A percentile compares a stretch with the other conserved stretches of the same genome.
These are phyloP conservation scores for Argyresthia albistria DNA, from an alignment of 2,888 invertebrate genomes.

Conservation along the genomic window DNA sequence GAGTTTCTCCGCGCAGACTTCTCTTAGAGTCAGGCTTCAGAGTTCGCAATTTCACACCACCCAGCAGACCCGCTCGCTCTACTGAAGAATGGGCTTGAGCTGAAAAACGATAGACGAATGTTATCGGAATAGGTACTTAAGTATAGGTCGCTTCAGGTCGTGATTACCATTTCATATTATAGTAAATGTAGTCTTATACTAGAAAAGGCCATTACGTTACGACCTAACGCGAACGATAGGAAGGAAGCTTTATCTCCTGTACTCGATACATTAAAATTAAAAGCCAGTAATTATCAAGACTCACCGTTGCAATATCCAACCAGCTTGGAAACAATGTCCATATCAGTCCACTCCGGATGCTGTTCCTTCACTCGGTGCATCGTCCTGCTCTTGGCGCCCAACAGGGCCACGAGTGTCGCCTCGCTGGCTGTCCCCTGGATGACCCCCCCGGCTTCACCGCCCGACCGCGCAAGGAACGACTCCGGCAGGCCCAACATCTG, in stretches of 20 bases:
- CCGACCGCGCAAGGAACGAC: conserved; percentile 86
- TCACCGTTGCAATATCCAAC: conserved; percentile 90
- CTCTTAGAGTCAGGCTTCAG: conserved; percentile 82
- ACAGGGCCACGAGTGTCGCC: conserved; percentile 90
- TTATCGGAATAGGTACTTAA: not conserved
- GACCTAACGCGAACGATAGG: too few relatives aligned
- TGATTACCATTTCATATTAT: too few relatives aligned
- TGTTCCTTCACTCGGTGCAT: conserved; percentile 77
- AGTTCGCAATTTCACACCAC: conserved; percentile 85
- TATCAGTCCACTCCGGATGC: conserved; percentile 83
- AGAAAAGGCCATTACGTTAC: too few relatives aligned
- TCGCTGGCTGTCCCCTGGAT: conserved; percentile 97
- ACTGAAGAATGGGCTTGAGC: conserved; percentile 95
- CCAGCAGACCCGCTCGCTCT: conserved; percentile 91
- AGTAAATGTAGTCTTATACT: too few relatives aligned
- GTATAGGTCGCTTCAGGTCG: too few relatives aligned
- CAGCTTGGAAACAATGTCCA: conserved; percentile 81
- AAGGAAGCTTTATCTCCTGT: too few relatives aligned
- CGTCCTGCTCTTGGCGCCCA: conserved; percentile 89
- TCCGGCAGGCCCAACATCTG: conserved; percentile 91
- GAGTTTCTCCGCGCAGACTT: conserved; percentile 80
- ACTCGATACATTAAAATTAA: too few relatives aligned
- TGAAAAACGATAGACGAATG: conserved; percentile 30
- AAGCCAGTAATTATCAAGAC: conserved; percentile 21
- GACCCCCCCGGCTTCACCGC: conserved; percentile 90